Evolutionary conservation across 2,888 invertebrate genomes (phyloP), one percentile per base, ranked within the genome.

Genomic region (Silvanus unidentatus): DNA sequence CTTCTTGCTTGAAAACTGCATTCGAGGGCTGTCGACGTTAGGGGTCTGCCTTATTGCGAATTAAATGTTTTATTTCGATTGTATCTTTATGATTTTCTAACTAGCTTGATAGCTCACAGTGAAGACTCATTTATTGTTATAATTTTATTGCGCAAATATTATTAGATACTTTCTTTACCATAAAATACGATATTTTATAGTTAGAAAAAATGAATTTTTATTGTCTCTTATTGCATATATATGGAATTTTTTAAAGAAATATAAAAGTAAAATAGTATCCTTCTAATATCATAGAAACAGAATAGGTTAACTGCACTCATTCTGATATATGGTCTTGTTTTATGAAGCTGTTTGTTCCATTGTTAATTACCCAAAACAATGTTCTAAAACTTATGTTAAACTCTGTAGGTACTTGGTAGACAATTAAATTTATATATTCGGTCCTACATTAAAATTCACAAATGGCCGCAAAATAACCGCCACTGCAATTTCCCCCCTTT

Each of bases 391-490:
- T 37, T 13, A 37, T 43, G 45, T 39, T 41, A 15, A 42, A 44
- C 30, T 42, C 39, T 39, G 40, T n/a, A n/a, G n/a, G n/a, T 39
- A 46, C 41, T 49, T 51, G 39, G 47, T 47, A 47, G 48, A 46
- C 52, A 49, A 50, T 53, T 54, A 53, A 51, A 48, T 49, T 50
- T 50, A 50, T 52, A 47, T 46, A 50, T 48, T 40, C 39, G 46
- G 45, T 42, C 43, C 42, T 12, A 37, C 37, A 37, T 37, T 13
- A 37, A 37, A 37, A 13, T 37, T 16, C 44, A 44, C 48, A 28
- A 44, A 44, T 44, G 47, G 40, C 43, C 35, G 29, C 43, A 39
- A 43, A 47, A 44, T 38, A 47, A 40, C 43, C 43, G 44, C 34
- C 44, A 41, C 14, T 48, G 44, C 44, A 44, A 39, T 45, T 45